Evolutionary conservation across 2,113 vertebrate species (phyloP).

Genomic region (Brachyhypopomus gauderio): DNA sequence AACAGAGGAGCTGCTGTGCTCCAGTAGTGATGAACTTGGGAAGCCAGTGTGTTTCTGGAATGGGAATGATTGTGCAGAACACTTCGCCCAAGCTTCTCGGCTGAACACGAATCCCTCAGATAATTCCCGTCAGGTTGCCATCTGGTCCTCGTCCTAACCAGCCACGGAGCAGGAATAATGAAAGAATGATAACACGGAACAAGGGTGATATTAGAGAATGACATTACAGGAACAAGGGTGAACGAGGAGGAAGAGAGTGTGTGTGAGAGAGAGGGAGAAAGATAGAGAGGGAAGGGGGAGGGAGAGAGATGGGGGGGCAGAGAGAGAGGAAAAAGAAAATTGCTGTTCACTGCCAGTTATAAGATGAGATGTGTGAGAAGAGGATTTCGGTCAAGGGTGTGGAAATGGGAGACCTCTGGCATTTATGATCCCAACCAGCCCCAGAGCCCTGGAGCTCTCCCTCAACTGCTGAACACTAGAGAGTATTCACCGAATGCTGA

Average conservation of each 20-base stretch:
- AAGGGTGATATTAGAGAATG: slow-evolving; percentile 16
- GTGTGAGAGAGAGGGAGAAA: slow-evolving; percentile 8
- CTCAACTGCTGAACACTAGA: not conserved
- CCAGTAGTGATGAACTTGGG: too few species aligned
- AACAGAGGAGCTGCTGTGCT: too few species aligned
- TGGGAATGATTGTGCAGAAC: too few species aligned
- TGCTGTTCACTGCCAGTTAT: slow-evolving; percentile 13
- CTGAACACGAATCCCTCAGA: not conserved
- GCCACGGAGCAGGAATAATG: not conserved
- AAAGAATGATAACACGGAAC: slow-evolving; percentile 27
- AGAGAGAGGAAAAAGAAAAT: slow-evolving; percentile 4
- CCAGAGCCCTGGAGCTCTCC: not conserved
- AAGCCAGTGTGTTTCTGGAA: too few species aligned
- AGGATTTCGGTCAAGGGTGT: not conserved
- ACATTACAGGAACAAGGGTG: slow-evolving; percentile 16
- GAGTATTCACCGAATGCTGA: too few species aligned
- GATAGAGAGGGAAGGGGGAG: not conserved
- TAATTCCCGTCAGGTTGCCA: slow-evolving; percentile 1
- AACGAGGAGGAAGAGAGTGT: not conserved
- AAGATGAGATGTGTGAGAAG: slow-evolving; percentile 44
- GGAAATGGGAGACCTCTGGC: slow-evolving; percentile 14
- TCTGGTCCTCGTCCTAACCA: slow-evolving; percentile 3
- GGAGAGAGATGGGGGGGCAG: not conserved
- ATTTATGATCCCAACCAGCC: slow-evolving; percentile 36
- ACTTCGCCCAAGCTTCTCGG: too few species aligned